A percentile compares a stretch with the other conserved stretches of the same genome.
Conservation (phyloP, 2,113 vertebrate genomes). For the Grantiella picta region DNA sequence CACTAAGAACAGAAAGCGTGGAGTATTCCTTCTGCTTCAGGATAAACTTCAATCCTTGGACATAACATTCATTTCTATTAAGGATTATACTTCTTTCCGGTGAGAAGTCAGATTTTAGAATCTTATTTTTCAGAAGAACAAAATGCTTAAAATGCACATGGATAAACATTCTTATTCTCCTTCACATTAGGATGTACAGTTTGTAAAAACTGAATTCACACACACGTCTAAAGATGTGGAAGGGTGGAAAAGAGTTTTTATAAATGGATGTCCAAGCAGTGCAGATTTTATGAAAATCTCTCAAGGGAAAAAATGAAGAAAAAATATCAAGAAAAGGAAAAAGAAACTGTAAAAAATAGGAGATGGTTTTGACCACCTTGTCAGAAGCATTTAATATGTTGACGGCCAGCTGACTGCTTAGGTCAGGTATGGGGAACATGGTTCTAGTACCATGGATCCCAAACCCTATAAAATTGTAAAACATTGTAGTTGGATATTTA, state of each 20-base stretch:
- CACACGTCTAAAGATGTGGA: neutral
- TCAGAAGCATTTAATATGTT: neutral
- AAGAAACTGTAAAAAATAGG: neutral
- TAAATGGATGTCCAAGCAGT: neutral
- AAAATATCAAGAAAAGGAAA: neutral
- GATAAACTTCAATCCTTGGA: neutral
- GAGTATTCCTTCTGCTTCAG: neutral
- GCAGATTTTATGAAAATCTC: neutral
- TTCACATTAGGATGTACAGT: neutral
- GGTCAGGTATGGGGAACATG: neutral
- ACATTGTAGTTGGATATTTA: neutral
- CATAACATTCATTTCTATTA: neutral
- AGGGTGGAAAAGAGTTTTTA: neutral
- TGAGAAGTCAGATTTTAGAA: neutral
- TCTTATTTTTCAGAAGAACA: neutral
- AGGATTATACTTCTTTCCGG: neutral
- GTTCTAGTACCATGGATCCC: neutral
- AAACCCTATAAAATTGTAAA: neutral
- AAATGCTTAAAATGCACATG: neutral
- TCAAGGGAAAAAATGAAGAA: rapidly evolving
- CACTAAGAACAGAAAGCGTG: neutral
- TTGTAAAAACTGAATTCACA: neutral
- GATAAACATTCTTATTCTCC: neutral
- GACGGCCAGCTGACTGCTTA: neutral
- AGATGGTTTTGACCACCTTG: neutral